Conservation (phyloP, 2,888 invertebrate species). For the Coenonympha arcania region DNA sequence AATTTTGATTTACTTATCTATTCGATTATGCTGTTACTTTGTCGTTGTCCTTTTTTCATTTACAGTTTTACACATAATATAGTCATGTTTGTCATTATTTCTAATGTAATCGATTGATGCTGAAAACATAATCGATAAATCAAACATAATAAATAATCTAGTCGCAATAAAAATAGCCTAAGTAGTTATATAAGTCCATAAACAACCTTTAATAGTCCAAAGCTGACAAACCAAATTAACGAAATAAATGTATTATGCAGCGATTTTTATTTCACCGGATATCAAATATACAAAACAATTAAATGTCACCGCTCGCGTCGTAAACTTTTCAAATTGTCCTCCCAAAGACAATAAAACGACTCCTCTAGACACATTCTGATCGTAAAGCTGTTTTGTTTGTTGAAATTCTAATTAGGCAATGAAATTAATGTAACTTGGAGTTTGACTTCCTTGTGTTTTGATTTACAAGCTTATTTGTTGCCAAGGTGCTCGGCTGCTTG, state of each 20-base stretch:
- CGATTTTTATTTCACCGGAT: slow-evolving; percentile 9
- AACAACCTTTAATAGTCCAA: slow-evolving; percentile 1
- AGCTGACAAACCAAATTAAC: slow-evolving; percentile 8
- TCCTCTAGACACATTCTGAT: slow-evolving; percentile 12
- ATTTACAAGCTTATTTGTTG: neutral
- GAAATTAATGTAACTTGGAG: slow-evolving; percentile 19
- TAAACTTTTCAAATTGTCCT: slow-evolving; percentile 14
- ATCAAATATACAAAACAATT: slow-evolving; percentile 17
- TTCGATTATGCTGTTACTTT: too few species aligned
- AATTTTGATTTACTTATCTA: too few species aligned
- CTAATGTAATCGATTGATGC: too few species aligned
- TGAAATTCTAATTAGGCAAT: slow-evolving; percentile 27
- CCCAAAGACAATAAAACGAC: slow-evolving; percentile 11
- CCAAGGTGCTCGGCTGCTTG: neutral
- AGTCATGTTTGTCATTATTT: too few species aligned
- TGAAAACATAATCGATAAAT: too few species aligned
- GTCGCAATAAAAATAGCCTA: neutral
- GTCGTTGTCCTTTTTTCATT: too few species aligned
- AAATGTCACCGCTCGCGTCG: slow-evolving; percentile 9
- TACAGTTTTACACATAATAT: too few species aligned
- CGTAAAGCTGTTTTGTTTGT: slow-evolving; percentile 15
- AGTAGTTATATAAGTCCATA: neutral
- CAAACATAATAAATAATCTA: neutral
- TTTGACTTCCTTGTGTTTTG: slow-evolving; percentile 8
- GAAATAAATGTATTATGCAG: slow-evolving; percentile 4